These are phyloP conservation scores for Drosophila ustulata DNA, from an alignment of 2,888 invertebrate genomes.

Conservation along the genomic window DNA sequence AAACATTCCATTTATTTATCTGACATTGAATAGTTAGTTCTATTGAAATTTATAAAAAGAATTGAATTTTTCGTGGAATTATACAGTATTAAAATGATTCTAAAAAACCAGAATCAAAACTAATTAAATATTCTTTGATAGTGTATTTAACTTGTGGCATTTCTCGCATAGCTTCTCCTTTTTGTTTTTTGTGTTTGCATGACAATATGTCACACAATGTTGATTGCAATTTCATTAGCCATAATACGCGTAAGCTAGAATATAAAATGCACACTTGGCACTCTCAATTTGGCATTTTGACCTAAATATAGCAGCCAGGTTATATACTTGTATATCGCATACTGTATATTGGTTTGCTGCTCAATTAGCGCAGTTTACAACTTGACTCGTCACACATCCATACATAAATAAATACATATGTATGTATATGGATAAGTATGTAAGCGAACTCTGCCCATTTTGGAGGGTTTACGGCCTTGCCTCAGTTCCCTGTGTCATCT, in stretches of 20 bases:
- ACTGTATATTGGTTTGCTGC: constrained; percentile 27
- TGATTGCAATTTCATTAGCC: constrained; percentile 65
- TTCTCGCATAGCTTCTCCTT: background rate
- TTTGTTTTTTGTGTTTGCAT: background rate
- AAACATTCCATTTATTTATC: no score
- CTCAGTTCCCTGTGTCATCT: constrained; percentile 44
- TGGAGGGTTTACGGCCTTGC: constrained; percentile 55
- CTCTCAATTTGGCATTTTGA: constrained; percentile 70
- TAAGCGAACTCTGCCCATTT: constrained; percentile 44
- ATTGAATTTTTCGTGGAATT: background rate
- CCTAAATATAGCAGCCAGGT: constrained; percentile 56
- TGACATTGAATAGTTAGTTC: no score
- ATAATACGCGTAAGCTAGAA: constrained; percentile 59
- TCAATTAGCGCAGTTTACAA: constrained; percentile 47
- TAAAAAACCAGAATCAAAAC: background rate
- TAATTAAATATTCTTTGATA: background rate
- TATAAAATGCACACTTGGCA: constrained; percentile 61
- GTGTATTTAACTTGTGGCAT: constrained; percentile 13
- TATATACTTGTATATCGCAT: constrained; percentile 13
- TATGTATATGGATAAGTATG: background rate
- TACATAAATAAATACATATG: constrained; percentile 10
- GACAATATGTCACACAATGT: constrained; percentile 34
- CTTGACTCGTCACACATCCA: constrained; percentile 14
- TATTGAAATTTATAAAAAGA: no score
- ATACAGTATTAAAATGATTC: background rate